These are phyloP conservation scores for Hemiscyllium ocellatum DNA, from an alignment of 2,113 vertebrate species.

Conservation along the genomic window DNA sequence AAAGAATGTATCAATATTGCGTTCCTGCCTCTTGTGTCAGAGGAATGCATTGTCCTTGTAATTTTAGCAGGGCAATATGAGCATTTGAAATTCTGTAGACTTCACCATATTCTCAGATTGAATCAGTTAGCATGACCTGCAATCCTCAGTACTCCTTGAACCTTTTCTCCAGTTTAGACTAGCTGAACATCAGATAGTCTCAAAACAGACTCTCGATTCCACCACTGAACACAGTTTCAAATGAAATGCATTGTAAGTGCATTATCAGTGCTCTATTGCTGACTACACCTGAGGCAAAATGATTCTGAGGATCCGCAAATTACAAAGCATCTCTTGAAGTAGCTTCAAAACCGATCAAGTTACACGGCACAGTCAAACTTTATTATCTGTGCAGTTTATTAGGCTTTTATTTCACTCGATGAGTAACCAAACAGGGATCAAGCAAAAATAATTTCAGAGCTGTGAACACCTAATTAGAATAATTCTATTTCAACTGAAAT, in stretches of 20 bases:
- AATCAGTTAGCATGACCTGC: background rate
- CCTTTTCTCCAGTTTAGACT: too few species aligned
- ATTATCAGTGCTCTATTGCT: background rate
- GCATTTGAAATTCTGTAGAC: background rate
- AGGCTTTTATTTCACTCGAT: background rate
- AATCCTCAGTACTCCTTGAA: background rate
- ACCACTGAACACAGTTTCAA: background rate
- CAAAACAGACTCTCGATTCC: background rate
- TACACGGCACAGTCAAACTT: constrained; percentile 8
- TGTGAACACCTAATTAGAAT: background rate
- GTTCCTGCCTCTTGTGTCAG: background rate
- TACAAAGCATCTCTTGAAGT: background rate
- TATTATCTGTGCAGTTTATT: background rate
- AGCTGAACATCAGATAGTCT: background rate
- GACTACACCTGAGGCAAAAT: background rate
- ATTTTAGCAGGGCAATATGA: background rate
- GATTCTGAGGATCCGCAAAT: background rate
- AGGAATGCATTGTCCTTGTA: background rate
- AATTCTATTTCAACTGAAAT: background rate
- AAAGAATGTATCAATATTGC: constrained; percentile 11
- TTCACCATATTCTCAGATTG: background rate
- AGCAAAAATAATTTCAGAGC: background rate
- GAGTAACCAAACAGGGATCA: background rate
- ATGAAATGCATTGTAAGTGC: background rate
- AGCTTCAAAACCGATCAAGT: background rate